Evolutionary conservation across 2,888 invertebrate species (phyloP).

Genomic region (Stenolophus ochropezus): DNA sequence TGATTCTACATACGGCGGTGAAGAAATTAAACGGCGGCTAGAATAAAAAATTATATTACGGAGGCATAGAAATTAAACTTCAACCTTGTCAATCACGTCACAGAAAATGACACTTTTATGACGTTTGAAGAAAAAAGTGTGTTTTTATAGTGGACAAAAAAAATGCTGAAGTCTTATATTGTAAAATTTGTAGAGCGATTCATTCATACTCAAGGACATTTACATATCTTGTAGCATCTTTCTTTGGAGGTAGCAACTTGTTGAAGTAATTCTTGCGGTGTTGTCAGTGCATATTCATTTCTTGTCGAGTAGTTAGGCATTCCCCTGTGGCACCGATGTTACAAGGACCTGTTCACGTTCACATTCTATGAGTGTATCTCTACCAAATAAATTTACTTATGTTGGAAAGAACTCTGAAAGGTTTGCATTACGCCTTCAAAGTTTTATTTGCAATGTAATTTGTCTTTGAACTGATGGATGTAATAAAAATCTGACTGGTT

Average conservation of each 20-base stretch:
- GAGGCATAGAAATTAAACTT: no score
- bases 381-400: conserved; percentile 41
- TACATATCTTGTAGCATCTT: neutral
- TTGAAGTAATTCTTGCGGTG: conserved; percentile 31
- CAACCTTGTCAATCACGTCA: no score
- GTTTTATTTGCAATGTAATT: conserved; percentile 43
- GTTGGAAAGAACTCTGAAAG: conserved; percentile 41
- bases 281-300: conserved; percentile 41
- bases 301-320: conserved; percentile 37
- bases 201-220: no score
- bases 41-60: no score
- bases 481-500: conserved; percentile 30
- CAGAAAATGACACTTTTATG: no score
- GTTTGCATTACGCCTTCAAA: conserved; percentile 44
- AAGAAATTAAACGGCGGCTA: no score
- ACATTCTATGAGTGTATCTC: conserved; percentile 27
- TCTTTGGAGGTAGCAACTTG: neutral
- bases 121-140: no score
- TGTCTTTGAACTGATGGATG: conserved; percentile 37
- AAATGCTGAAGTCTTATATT: no score
- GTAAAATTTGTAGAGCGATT: neutral
- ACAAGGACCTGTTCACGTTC: conserved; percentile 6
- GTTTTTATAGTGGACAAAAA: no score
- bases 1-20: no score
- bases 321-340: conserved; percentile 1